Evolutionary conservation across 2,113 vertebrate genomes (phyloP).

Genomic region (Gopherus evgoodei): DNA sequence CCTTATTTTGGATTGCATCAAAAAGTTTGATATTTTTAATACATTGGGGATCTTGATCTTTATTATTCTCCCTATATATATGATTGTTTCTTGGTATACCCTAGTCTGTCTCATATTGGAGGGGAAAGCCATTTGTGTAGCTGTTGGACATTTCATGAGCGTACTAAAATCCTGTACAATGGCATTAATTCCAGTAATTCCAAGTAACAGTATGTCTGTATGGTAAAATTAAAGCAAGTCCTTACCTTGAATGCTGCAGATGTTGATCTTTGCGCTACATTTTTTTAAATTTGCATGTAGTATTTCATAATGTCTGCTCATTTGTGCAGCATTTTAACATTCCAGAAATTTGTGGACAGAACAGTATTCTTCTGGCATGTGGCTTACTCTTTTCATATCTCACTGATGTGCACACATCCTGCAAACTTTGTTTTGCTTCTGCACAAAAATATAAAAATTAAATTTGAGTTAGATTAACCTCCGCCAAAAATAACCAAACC

Average conservation of each 20-base stretch:
- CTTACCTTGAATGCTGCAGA: neutral
- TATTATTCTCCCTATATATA: neutral
- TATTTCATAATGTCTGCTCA: neutral
- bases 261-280: neutral
- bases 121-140: neutral
- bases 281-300: neutral
- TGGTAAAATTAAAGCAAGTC: neutral
- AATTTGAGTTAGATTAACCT: neutral
- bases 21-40: conserved; percentile 1
- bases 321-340: neutral
- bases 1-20: neutral
- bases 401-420: neutral
- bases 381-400: neutral
- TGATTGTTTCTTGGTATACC: neutral
- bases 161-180: neutral
- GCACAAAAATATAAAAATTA: neutral
- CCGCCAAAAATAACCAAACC: neutral
- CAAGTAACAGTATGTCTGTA: neutral
- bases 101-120: neutral
- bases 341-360: neutral
- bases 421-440: neutral
- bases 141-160: neutral
- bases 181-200: neutral
- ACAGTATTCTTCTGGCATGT: neutral
- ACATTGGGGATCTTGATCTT: neutral